Conservation (phyloP, 2,888 invertebrate genomes). For the Trissolcus japonicus region DNA sequence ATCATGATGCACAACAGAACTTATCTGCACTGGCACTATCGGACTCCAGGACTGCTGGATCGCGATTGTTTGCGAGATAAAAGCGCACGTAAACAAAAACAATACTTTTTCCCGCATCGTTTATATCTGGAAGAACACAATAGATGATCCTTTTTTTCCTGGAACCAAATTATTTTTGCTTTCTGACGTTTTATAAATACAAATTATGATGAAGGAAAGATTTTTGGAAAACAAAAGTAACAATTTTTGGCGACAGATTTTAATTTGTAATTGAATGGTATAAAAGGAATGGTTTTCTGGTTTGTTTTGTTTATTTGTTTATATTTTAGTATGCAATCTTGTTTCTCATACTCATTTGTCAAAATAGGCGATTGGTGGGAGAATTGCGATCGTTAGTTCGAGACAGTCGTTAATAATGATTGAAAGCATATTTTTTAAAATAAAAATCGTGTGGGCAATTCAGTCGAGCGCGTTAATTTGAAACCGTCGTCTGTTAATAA, state of each 20-base stretch:
- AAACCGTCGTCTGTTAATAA: neutral
- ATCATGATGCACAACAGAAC: constrained; percentile 66
- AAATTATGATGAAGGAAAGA: neutral
- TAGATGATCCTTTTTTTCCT: neutral
- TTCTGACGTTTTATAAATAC: too few relatives aligned
- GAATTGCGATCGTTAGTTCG: constrained; percentile 42
- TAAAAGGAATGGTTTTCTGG: too few relatives aligned
- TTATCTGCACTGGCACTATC: constrained; percentile 60
- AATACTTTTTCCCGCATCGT: constrained; percentile 57
- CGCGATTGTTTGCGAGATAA: constrained; percentile 51
- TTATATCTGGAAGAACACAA: neutral
- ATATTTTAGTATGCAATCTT: neutral
- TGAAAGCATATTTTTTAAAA: constrained; percentile 12
- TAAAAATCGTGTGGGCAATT: constrained; percentile 29
- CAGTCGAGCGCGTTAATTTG: constrained; percentile 4
- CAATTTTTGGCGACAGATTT: constrained; percentile 4
- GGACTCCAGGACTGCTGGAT: constrained; percentile 70
- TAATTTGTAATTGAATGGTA: neutral
- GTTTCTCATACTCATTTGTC: too few relatives aligned
- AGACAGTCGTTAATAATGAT: constrained; percentile 25
- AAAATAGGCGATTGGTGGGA: constrained; percentile 18
- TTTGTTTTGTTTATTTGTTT: neutral
- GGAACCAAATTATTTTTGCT: neutral
- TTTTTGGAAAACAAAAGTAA: neutral
- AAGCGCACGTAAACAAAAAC: constrained; percentile 22